phyloP scores from a whole-genome alignment of 2,888 invertebrate genomes.

The Hydropsyche betteni region DNA sequence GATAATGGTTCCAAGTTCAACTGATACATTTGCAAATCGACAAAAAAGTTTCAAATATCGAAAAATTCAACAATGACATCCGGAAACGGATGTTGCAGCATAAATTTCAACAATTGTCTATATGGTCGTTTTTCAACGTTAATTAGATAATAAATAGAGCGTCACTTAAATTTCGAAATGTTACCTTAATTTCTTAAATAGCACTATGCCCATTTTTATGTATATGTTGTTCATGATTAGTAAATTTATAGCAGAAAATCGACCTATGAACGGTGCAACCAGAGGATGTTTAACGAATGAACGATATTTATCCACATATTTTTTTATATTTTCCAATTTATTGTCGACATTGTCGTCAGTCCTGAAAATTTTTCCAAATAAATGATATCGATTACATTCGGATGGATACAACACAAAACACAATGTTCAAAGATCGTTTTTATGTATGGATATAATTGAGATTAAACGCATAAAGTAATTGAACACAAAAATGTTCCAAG shows the following conservation, averaged over 20 bases:
- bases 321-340: constrained; percentile 2
- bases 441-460: background rate
- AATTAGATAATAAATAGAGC: too few relatives aligned
- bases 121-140: too few relatives aligned
- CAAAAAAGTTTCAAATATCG: too few relatives aligned
- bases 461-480: background rate
- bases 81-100: too few relatives aligned
- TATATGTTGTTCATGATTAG: constrained; percentile 22
- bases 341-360: background rate
- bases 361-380: background rate
- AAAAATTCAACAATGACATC: too few relatives aligned
- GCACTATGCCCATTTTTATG: constrained; percentile 2
- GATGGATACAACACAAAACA: background rate
- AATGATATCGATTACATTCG: background rate
- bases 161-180: background rate
- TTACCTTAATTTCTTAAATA: constrained; percentile 12
- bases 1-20: too few relatives aligned
- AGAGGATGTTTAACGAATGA: background rate
- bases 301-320: background rate
- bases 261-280: constrained; percentile 8
- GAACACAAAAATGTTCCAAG: constrained; percentile 3
- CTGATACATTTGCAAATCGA: too few relatives aligned
- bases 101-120: too few relatives aligned
- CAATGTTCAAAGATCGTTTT: background rate
- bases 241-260: background rate